A percentile compares a stretch with the other conserved stretches of the same genome.
Conservation (phyloP, 2,113 vertebrate genomes). For the Anolis carolinensis region DNA sequence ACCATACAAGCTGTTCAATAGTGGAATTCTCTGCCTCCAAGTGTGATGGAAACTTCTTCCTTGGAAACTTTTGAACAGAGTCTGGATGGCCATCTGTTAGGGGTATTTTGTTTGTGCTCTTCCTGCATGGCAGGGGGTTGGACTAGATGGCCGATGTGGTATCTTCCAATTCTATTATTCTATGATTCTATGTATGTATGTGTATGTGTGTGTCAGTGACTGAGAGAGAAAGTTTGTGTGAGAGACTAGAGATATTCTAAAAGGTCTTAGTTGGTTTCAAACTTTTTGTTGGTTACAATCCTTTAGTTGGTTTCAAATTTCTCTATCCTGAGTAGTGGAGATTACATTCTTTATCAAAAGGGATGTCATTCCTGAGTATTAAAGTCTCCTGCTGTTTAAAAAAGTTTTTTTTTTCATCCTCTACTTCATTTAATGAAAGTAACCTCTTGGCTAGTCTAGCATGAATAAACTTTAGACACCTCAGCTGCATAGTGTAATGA, state of each 20-base stretch:
- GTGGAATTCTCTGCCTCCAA: too few species aligned
- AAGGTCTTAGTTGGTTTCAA: not conserved
- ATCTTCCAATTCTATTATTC: too few species aligned
- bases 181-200: too few species aligned
- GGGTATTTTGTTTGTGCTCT: too few species aligned
- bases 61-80: too few species aligned
- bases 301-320: not conserved
- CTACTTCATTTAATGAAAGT: constrained; percentile 9
- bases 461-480: constrained; percentile 10
- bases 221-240: too few species aligned
- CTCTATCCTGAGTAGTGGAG: not conserved
- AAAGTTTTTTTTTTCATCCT: not conserved
- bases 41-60: too few species aligned
- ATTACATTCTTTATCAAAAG: not conserved
- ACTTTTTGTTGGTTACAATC: not conserved
- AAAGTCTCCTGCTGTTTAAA: not conserved
- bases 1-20: too few species aligned
- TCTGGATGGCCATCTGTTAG: too few species aligned
- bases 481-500: not conserved
- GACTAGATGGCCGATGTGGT: too few species aligned
- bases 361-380: not conserved
- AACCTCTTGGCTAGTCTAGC: constrained; percentile 16
- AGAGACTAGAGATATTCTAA: not conserved
- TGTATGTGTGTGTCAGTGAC: not conserved
- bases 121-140: too few species aligned